Evolutionary conservation across 2,888 invertebrate genomes (phyloP).

Genomic region (Machimus rusticus): DNA sequence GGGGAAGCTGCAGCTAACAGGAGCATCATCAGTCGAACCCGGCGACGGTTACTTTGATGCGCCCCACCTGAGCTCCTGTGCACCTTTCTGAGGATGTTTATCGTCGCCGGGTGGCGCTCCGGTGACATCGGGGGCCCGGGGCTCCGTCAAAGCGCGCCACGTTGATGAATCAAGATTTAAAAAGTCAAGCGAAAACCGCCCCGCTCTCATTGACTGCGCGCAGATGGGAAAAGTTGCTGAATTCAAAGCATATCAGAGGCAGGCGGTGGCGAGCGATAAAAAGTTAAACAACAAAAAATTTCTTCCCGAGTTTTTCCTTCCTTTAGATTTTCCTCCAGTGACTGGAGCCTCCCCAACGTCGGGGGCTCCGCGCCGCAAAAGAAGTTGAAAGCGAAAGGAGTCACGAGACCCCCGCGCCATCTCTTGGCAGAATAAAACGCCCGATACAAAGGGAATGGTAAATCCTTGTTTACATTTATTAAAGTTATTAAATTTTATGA

Average conservation of each 20-base stretch:
- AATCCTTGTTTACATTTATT: constrained; percentile 39
- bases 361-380: neutral
- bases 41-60: neutral
- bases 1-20: neutral
- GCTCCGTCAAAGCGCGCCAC: neutral
- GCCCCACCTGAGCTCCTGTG: neutral
- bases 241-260: constrained; percentile 17
- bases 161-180: constrained; percentile 24
- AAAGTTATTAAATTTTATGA: constrained; percentile 40
- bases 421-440: neutral
- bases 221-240: constrained; percentile 18
- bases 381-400: constrained; percentile 21
- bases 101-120: neutral
- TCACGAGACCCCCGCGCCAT: neutral
- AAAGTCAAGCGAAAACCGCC: constrained; percentile 13
- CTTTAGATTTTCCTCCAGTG: constrained; percentile 3
- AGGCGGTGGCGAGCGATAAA: constrained; percentile 13
- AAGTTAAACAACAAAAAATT: constrained; percentile 24
- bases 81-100: neutral
- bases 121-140: neutral
- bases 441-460: constrained; percentile 33
- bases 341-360: neutral
- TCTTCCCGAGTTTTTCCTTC: neutral
- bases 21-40: neutral
- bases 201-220: neutral